A percentile compares a stretch with the other conserved stretches of the same genome.
Evolutionary conservation across 2,113 vertebrate genomes (phyloP).

Genomic region (Potamarius usumacintae): DNA sequence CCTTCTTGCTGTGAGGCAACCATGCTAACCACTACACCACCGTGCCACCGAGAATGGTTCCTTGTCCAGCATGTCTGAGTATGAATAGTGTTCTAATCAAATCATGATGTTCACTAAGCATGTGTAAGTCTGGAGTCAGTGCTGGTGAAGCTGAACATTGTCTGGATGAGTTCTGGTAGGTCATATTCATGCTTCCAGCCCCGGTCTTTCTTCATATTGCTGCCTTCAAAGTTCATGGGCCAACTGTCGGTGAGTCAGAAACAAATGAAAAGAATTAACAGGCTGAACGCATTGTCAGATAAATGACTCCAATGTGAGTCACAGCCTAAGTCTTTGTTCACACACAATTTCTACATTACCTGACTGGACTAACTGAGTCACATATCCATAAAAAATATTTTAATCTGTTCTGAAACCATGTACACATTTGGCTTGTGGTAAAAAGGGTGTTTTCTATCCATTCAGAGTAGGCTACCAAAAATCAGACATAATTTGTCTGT

Average conservation of each 20-base stretch:
- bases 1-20: too few species aligned
- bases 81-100: not conserved
- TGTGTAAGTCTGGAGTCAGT: constrained; percentile 72
- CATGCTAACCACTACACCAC: too few species aligned
- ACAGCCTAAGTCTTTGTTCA: not conserved
- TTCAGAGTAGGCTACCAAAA: not conserved
- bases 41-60: not conserved
- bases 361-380: not conserved
- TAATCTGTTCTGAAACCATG: not conserved
- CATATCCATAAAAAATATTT: not conserved
- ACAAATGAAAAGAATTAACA: not conserved
- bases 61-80: not conserved
- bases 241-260: constrained; percentile 85
- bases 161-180: constrained; percentile 87
- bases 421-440: not conserved
- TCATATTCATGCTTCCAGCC: constrained; percentile 93
- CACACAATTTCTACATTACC: not conserved
- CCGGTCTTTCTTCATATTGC: constrained; percentile 88
- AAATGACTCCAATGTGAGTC: not conserved
- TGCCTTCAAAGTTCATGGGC: constrained; percentile 92
- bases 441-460: not conserved
- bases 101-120: constrained; percentile 73
- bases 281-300: not conserved
- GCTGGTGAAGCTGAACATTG: constrained; percentile 81
- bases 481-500: not conserved